Percentiles rank a stretch among this genome's conserved stretches.
phyloP scores from a whole-genome alignment of 2,888 invertebrate species.

The Platycheirus albimanus region DNA sequence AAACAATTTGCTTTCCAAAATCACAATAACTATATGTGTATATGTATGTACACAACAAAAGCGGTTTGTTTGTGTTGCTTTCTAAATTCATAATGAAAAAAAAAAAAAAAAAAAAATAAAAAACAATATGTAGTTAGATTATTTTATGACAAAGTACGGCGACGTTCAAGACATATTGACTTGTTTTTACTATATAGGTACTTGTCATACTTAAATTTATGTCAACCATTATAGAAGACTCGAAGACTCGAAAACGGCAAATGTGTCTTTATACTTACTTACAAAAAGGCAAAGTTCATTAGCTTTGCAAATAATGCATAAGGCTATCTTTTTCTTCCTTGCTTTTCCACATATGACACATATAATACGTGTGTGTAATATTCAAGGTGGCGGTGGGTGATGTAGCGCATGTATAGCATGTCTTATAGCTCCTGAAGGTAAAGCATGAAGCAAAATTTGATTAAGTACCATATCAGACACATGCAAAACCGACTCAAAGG shows the following conservation, averaged over 20 bases:
- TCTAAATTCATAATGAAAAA: constrained; percentile 24
- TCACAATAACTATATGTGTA: background rate
- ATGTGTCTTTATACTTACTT: constrained; percentile 19
- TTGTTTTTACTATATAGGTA: constrained; percentile 11
- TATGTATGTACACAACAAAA: background rate
- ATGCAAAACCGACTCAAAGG: constrained; percentile 21
- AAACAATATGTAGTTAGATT: constrained; percentile 33
- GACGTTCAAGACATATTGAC: constrained; percentile 17
- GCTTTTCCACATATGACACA: background rate
- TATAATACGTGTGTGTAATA: background rate
- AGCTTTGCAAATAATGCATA: constrained; percentile 38
- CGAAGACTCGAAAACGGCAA: constrained; percentile 12
- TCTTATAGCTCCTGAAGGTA: background rate
- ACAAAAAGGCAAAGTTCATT: constrained; percentile 36
- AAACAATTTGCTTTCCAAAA: constrained; percentile 7
- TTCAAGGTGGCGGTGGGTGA: background rate
- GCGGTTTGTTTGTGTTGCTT: background rate
- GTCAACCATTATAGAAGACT: constrained; percentile 5
- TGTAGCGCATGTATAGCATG: no score
- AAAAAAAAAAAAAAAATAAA: background rate
- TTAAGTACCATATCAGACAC: constrained; percentile 26
- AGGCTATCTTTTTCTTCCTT: constrained; percentile 24
- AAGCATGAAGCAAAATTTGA: constrained; percentile 11
- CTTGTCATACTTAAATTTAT: constrained; percentile 28
- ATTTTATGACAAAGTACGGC: constrained; percentile 31